A percentile compares a stretch with the other conserved stretches of the same genome.
phyloP scores from a whole-genome alignment of 2,797 vertebrate genomes.

The Fistularia tabacaria region DNA sequence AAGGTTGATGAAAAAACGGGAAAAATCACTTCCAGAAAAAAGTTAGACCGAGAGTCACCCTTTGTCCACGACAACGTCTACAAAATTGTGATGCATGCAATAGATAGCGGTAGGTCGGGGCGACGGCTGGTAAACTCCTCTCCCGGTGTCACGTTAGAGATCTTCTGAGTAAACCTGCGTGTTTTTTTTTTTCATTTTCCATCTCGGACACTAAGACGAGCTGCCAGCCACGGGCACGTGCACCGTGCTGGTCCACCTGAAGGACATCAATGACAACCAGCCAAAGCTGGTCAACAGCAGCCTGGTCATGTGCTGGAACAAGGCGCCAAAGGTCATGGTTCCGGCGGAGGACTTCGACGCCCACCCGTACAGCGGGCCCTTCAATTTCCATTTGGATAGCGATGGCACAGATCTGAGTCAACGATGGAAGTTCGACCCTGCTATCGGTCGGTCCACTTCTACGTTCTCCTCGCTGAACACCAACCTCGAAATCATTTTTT shows the following conservation, averaged over 20 bases:
- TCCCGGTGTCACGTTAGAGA: too few relatives aligned
- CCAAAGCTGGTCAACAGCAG: conserved; percentile 55
- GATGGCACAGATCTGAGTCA: conserved; percentile 27
- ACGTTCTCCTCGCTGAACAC: neutral
- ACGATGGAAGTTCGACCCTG: conserved; percentile 72
- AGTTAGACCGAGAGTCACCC: conserved; percentile 77
- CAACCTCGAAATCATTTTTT: too few relatives aligned
- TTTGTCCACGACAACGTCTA: conserved; percentile 68
- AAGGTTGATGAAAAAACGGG: conserved; percentile 75
- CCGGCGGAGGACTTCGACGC: conserved; percentile 58
- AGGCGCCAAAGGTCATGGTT: conserved; percentile 39
- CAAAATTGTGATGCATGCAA: conserved; percentile 59
- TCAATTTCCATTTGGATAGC: conserved; percentile 64
- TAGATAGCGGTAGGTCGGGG: conserved; percentile 74
- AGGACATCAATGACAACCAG: conserved; percentile 74
- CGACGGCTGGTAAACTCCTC: neutral
- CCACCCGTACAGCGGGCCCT: conserved; percentile 69
- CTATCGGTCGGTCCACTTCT: conserved; percentile 58
- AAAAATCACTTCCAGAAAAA: conserved; percentile 60
- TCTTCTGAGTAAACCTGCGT: neutral
- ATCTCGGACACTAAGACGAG: conserved; percentile 61
- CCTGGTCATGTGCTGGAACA: conserved; percentile 66
- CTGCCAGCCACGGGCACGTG: conserved; percentile 73
- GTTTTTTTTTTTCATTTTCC: neutral
- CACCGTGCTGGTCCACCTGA: conserved; percentile 70